These are phyloP conservation scores for Hetaerina americana DNA, from an alignment of 1,140 invertebrate species.

Conservation along the genomic window DNA sequence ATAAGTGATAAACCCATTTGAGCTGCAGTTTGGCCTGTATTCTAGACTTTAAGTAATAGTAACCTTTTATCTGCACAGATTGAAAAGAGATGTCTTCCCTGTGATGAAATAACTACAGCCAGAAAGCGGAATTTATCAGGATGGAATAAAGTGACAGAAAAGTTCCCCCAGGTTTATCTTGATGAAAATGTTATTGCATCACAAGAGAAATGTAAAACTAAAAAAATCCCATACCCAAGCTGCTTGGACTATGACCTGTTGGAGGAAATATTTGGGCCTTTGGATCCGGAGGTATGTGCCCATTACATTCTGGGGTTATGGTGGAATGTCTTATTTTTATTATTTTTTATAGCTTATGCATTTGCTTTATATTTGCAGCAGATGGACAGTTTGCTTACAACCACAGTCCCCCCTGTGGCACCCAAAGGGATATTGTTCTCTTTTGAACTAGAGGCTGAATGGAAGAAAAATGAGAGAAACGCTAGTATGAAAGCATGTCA, in stretches of 20 bases:
- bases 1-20: too few relatives aligned
- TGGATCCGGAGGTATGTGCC: conserved; percentile 10
- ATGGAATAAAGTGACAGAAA: neutral
- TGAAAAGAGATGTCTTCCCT: neutral
- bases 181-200: neutral
- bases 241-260: conserved; percentile 22
- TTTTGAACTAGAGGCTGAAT: conserved; percentile 19
- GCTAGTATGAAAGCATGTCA: conserved; percentile 15
- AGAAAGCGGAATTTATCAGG: neutral
- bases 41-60: too few relatives aligned
- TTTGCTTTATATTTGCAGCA: conserved; percentile 2
- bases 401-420: neutral
- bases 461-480: conserved; percentile 18
- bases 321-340: neutral
- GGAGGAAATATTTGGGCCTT: conserved; percentile 20
- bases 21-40: too few relatives aligned
- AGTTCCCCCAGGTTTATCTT: neutral
- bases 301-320: too few relatives aligned
- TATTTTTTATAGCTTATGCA: conserved; percentile 1
- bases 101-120: neutral
- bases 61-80: neutral
- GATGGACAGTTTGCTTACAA: neutral
- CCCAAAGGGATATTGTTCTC: conserved; percentile 3
- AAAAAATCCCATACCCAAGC: conserved; percentile 19
- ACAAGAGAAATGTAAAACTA: neutral